phyloP scores from a whole-genome alignment of 2,797 vertebrate genomes.

The Moxostoma hubbsi region DNA sequence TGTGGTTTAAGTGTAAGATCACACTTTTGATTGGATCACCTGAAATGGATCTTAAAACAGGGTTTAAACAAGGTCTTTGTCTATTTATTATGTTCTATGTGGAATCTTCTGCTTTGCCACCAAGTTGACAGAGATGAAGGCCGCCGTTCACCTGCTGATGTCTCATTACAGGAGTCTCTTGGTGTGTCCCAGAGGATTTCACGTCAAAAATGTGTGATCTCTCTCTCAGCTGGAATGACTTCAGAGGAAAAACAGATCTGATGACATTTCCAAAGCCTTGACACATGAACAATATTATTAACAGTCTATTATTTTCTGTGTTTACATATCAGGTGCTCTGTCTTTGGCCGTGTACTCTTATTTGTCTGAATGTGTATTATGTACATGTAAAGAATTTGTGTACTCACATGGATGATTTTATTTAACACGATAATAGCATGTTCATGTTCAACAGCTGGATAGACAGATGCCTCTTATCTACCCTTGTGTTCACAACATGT shows the following conservation, averaged over 20 bases:
- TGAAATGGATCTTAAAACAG: too few species aligned
- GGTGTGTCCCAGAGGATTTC: slow-evolving; percentile 45
- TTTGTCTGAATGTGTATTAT: background rate
- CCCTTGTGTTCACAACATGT: background rate
- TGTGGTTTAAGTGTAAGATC: too few species aligned
- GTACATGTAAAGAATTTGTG: background rate
- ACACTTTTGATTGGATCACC: too few species aligned
- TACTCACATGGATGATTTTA: background rate
- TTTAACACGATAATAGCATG: slow-evolving; percentile 13
- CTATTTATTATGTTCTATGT: too few species aligned
- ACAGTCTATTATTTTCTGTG: background rate
- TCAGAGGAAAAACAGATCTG: background rate
- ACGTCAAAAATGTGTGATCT: background rate
- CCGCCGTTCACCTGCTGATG: too few species aligned
- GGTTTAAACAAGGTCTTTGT: too few species aligned
- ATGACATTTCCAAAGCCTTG: too few species aligned
- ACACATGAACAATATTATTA: too few species aligned
- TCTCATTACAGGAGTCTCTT: slow-evolving; percentile 63
- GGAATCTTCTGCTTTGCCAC: too few species aligned
- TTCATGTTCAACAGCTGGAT: slow-evolving; percentile 19
- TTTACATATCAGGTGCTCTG: background rate
- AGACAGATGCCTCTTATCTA: slow-evolving; percentile 12
- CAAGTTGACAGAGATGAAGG: too few species aligned
- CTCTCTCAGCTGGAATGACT: background rate
- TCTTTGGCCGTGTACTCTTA: background rate